Percentiles rank a stretch among this genome's conserved stretches.
Evolutionary conservation across 2,797 vertebrate genomes (phyloP).

Genomic region (Sebastolobus alascanus): DNA sequence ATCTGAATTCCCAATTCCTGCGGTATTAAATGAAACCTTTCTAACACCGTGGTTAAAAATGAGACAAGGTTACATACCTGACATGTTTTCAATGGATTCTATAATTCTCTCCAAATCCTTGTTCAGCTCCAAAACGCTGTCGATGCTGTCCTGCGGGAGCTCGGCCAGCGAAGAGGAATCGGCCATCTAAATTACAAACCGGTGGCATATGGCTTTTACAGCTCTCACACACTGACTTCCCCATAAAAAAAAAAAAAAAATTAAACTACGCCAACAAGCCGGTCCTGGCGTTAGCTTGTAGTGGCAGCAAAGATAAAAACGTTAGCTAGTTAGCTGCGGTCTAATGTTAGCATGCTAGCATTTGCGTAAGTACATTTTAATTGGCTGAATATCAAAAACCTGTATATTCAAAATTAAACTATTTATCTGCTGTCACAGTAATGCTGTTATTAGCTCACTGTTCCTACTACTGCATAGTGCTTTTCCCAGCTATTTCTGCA

Average conservation of each 20-base stretch:
- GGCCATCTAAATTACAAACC: constrained; percentile 74
- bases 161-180: constrained; percentile 10
- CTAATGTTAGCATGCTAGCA: too few relatives aligned
- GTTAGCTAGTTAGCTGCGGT: neutral
- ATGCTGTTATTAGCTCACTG: neutral
- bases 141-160: neutral
- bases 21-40: fast-evolving
- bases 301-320: neutral
- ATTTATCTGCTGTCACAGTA: neutral
- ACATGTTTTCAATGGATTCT: constrained; percentile 75
- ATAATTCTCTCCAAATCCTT: constrained; percentile 77
- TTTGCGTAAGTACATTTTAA: neutral
- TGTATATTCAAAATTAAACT: neutral
- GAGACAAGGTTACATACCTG: constrained; percentile 62
- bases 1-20: neutral
- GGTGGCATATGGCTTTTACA: neutral
- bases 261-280: too few relatives aligned
- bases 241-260: too few relatives aligned
- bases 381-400: neutral
- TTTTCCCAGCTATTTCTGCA: neutral
- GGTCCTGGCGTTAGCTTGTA: neutral
- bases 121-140: constrained; percentile 63
- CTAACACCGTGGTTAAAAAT: neutral
- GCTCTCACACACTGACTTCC: neutral
- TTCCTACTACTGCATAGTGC: neutral